Evolutionary conservation across 2,888 invertebrate genomes (phyloP).

Genomic region (Drosophila diplacantha): DNA sequence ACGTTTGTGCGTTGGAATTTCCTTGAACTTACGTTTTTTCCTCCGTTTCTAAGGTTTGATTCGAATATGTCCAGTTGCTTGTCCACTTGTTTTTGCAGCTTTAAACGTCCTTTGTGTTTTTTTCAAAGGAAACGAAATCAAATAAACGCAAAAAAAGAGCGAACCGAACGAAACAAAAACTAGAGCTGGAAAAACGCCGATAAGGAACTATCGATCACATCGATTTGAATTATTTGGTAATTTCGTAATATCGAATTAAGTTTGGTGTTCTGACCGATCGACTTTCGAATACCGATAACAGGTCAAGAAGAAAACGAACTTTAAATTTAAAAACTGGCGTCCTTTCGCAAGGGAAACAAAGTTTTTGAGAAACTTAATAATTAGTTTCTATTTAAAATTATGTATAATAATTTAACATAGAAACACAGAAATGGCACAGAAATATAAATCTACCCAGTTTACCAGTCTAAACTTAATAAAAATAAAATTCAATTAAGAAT

Average conservation of each 20-base stretch:
- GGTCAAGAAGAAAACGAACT: neutral
- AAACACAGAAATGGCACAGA: too few relatives aligned
- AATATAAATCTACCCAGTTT: neutral
- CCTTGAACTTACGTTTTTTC: constrained; percentile 12
- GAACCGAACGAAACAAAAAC: constrained; percentile 38
- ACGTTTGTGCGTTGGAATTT: constrained; percentile 17
- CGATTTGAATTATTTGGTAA: neutral
- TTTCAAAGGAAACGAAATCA: constrained; percentile 27
- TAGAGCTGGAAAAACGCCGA: constrained; percentile 7
- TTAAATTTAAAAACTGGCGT: neutral
- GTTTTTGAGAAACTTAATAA: neutral
- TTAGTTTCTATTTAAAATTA: too few relatives aligned
- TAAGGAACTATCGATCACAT: constrained; percentile 1
- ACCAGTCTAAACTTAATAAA: too few relatives aligned
- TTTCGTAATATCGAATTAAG: neutral
- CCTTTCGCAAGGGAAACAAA: neutral
- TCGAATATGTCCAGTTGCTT: constrained; percentile 4
- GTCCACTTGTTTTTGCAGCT: constrained; percentile 14
- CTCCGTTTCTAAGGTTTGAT: neutral
- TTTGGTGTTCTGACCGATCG: neutral
- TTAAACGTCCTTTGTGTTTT: constrained; percentile 14
- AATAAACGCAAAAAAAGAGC: constrained; percentile 43
- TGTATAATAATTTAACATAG: too few relatives aligned
- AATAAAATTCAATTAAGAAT: neutral
- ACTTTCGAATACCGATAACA: neutral